Evolutionary conservation across 2,797 vertebrate species (phyloP), one percentile per base, ranked within the genome.

Genomic region (Pangasius larnaudii): DNA sequence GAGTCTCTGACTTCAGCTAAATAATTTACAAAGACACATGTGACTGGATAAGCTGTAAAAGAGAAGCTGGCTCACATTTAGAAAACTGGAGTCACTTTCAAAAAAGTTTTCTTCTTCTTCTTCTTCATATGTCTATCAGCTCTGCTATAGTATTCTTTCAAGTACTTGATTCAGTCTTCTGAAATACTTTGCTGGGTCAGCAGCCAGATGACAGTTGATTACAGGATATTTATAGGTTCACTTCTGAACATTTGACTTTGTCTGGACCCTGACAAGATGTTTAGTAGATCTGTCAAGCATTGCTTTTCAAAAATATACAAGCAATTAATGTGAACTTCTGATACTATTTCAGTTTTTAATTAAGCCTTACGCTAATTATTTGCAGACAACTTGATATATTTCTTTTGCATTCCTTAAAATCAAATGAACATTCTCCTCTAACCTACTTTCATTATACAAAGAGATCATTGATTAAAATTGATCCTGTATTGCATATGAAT

Each of bases 181-280:
- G 7, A 65, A 82, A 82, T 46, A 46, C 39, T 63, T 53, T 69
- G 9, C 56, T 27, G 56, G 79, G 56, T 82, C 58, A 46, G 58
- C 36, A 61, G 24, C 36, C 79, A 81, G 79, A 84, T 7, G 36
- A 81, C 36, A 61, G 79, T 42, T 27, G 33, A 81, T 61, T 81
- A 42, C 22, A 61, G 13, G n/a, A 80, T 63, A 82, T 63, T 46
- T 82, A 63, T 82, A 36, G 80, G 58, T 82, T 63, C 58, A 81
- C 27, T 51, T 61, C 53, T 36, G 24, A 69, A 83, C 27, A 65
- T 65, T 7, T 42, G 19, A 49, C 14, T 19, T 63, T 83, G 6
- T n/a, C 42, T 65, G 5, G 51, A 46, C 8, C 63, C 18, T 67
- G 42, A 67, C 42, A 51, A 11, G 18, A 67, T 51, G 46, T 67